phyloP scores from a whole-genome alignment of 2,888 invertebrate genomes.

The Dasysyrphus albostriatus region DNA sequence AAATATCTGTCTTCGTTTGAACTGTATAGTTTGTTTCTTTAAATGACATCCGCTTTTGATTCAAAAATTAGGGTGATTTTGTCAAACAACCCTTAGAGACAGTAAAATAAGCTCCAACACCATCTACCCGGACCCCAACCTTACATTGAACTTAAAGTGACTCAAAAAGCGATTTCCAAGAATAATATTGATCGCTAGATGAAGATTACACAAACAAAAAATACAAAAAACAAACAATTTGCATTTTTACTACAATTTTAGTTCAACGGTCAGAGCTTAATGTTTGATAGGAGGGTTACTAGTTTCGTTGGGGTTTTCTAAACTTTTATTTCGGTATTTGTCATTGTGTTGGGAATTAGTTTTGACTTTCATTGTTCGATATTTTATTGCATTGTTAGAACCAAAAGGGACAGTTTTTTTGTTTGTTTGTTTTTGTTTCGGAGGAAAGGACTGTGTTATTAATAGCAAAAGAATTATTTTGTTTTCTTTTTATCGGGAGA shows the following conservation, averaged over 20 bases:
- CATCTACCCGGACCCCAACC: background rate
- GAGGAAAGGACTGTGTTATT: background rate
- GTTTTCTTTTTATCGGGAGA: background rate
- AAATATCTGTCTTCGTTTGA: conserved; percentile 61
- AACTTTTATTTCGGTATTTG: conserved; percentile 39
- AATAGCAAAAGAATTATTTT: conserved; percentile 33
- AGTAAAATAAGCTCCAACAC: conserved; percentile 10
- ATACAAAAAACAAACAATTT: conserved; percentile 47
- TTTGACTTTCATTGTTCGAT: conserved; percentile 40
- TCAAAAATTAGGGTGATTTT: conserved; percentile 69
- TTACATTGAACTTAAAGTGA: conserved; percentile 1
- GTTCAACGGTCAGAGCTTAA: conserved; percentile 53
- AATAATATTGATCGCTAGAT: conserved; percentile 43
- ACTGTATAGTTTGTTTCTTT: conserved; percentile 42
- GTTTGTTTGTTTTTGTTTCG: background rate
- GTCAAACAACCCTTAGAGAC: conserved; percentile 52
- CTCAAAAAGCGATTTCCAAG: conserved; percentile 50
- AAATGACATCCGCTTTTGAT: conserved; percentile 64
- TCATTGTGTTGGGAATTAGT: conserved; percentile 55
- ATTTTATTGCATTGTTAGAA: conserved; percentile 34
- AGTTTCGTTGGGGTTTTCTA: background rate
- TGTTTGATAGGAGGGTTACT: conserved; percentile 3
- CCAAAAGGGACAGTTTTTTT: conserved; percentile 41
- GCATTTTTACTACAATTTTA: conserved; percentile 52
- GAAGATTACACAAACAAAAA: conserved; percentile 13